Evolutionary conservation across 2,888 invertebrate species (phyloP).

Genomic region (Microctonus aethiopoides): DNA sequence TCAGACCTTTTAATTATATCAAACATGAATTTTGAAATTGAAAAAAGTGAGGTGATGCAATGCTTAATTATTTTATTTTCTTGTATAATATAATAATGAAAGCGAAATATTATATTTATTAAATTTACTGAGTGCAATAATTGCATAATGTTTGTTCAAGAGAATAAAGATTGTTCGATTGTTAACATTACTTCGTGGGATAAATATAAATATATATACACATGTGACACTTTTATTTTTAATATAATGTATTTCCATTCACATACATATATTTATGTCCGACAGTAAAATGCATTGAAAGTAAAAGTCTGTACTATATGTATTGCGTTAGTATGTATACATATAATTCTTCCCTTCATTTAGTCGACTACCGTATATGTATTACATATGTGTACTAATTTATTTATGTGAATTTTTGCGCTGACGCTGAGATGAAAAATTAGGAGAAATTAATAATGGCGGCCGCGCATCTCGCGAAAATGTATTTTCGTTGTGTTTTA

Average conservation of each 20-base stretch:
- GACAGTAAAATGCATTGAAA: neutral
- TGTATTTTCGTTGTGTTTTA: conserved; percentile 53
- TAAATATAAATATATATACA: too few relatives aligned
- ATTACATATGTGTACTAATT: neutral
- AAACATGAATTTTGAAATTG: too few relatives aligned
- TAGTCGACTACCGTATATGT: too few relatives aligned
- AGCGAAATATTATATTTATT: neutral
- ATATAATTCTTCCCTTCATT: too few relatives aligned
- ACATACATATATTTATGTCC: neutral
- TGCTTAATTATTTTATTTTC: neutral
- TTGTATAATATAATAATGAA: neutral
- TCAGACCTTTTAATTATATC: too few relatives aligned
- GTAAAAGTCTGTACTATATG: neutral
- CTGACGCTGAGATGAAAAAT: neutral
- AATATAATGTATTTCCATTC: neutral
- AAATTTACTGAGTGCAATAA: neutral
- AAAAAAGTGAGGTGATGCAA: neutral
- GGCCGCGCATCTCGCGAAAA: conserved; percentile 56
- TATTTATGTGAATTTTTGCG: neutral
- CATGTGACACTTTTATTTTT: neutral
- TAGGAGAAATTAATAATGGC: conserved; percentile 51
- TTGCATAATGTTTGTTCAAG: neutral
- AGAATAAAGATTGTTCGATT: too few relatives aligned
- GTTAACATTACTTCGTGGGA: too few relatives aligned
- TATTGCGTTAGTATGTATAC: neutral